Evolutionary conservation across 1,140 invertebrate genomes (phyloP).

Genomic region (Monomorium pharaonis): DNA sequence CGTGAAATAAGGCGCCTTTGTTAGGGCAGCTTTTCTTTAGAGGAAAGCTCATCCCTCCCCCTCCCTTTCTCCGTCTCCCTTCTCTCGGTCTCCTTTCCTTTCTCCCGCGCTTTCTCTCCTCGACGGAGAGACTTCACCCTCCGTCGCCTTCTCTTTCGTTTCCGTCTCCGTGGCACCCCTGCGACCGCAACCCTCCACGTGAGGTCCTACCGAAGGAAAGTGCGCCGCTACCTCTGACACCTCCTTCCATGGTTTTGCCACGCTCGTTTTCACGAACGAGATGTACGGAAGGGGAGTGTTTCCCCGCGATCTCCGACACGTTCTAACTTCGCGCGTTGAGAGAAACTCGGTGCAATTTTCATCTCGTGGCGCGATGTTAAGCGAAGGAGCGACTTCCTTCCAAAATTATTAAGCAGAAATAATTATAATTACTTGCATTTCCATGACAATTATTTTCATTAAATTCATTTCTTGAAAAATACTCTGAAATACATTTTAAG

Average conservation of each 20-base stretch:
- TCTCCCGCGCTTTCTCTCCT: background rate
- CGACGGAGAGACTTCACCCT: slow-evolving; percentile 33
- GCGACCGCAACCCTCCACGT: slow-evolving; percentile 60
- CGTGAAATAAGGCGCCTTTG: slow-evolving; percentile 80
- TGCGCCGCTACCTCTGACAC: slow-evolving; percentile 38
- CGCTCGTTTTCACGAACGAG: slow-evolving; percentile 44
- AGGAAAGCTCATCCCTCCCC: slow-evolving; percentile 40
- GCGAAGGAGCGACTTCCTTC: background rate
- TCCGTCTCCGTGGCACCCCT: slow-evolving; percentile 28
- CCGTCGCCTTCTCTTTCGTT: slow-evolving; percentile 30
- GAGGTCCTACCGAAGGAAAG: slow-evolving; percentile 45
- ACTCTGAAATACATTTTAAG: no score
- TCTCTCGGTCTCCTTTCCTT: background rate
- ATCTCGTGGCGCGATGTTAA: background rate
- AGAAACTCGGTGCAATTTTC: background rate
- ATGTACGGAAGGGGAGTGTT: slow-evolving; percentile 9
- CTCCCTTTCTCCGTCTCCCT: background rate
- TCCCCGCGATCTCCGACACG: background rate
- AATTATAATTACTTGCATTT: background rate
- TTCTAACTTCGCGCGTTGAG: background rate
- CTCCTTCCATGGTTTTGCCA: slow-evolving; percentile 36
- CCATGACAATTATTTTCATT: background rate
- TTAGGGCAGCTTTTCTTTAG: slow-evolving; percentile 73
- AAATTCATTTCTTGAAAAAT: no score
- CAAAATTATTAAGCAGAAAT: background rate